Evolutionary conservation across 2,797 vertebrate species (phyloP).

Genomic region (Betta splendens): DNA sequence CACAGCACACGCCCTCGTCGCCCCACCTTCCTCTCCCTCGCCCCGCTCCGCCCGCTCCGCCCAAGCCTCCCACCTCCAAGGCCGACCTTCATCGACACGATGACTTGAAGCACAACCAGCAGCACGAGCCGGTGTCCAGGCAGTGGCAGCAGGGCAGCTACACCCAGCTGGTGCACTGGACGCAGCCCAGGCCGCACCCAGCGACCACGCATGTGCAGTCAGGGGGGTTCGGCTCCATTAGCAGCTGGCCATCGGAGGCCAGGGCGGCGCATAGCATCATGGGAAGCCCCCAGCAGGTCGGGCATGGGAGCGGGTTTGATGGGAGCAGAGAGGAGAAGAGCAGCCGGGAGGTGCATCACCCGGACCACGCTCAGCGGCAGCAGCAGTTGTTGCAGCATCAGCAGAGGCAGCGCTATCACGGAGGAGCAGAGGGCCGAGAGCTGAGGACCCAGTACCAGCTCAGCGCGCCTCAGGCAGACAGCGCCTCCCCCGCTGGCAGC

Average conservation of each 20-base stretch:
- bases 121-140: constrained; percentile 58
- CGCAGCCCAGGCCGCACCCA: constrained; percentile 56
- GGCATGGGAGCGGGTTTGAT: constrained; percentile 60
- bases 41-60: constrained; percentile 40
- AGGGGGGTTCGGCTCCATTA: neutral
- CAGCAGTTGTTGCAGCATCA: constrained; percentile 51
- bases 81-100: constrained; percentile 80
- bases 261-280: constrained; percentile 47
- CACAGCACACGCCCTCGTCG: constrained; percentile 38
- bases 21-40: constrained; percentile 36
- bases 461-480: constrained; percentile 59
- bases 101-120: constrained; percentile 80
- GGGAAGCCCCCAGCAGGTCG: constrained; percentile 38
- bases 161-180: constrained; percentile 71
- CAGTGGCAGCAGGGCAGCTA: constrained; percentile 74
- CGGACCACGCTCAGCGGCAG: constrained; percentile 55
- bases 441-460: constrained; percentile 60
- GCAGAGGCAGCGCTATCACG: constrained; percentile 40
- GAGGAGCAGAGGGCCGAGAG: constrained; percentile 27
- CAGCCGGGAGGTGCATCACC: constrained; percentile 27
- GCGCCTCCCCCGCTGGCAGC: constrained; percentile 38
- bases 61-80: constrained; percentile 71
- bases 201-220: constrained; percentile 39
- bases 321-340: constrained; percentile 56
- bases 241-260: constrained; percentile 53